A percentile compares a stretch with the other conserved stretches of the same genome.
phyloP scores from a whole-genome alignment of 2,113 vertebrate species.

The Pelecanoides urinatrix region DNA sequence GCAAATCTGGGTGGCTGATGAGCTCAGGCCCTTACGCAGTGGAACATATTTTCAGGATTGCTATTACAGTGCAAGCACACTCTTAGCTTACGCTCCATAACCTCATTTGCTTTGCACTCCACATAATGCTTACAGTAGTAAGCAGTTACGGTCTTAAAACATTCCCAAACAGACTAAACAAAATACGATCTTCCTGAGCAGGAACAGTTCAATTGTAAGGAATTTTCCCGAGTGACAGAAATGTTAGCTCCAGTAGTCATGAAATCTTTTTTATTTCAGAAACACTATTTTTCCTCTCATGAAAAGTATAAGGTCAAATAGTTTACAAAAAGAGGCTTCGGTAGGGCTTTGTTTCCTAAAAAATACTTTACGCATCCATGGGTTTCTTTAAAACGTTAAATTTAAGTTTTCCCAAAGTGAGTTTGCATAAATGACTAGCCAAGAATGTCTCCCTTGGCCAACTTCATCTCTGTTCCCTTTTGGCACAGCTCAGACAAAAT shows the following conservation, averaged over 20 bases:
- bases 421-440: not conserved
- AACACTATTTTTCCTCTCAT: not conserved
- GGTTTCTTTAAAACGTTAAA: slow-evolving; percentile 33
- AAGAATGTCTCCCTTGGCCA: slow-evolving; percentile 23
- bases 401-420: not conserved
- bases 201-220: slow-evolving; percentile 7
- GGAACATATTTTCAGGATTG: not conserved
- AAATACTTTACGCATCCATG: not conserved
- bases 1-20: not conserved
- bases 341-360: not conserved
- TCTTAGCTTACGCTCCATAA: not conserved
- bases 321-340: not conserved
- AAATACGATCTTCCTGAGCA: not conserved
- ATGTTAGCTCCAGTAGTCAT: not conserved
- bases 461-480: slow-evolving; percentile 36
- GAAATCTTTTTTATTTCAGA: not conserved
- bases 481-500: slow-evolving; percentile 43
- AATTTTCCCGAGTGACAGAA: not conserved
- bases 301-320: not conserved
- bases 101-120: not conserved
- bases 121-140: not conserved
- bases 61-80: not conserved
- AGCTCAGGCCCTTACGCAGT: not conserved
- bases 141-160: not conserved
- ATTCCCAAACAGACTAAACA: slow-evolving; percentile 32